phyloP scores from a whole-genome alignment of 2,888 invertebrate genomes.

The Bursaphelenchus okinawaensis region DNA sequence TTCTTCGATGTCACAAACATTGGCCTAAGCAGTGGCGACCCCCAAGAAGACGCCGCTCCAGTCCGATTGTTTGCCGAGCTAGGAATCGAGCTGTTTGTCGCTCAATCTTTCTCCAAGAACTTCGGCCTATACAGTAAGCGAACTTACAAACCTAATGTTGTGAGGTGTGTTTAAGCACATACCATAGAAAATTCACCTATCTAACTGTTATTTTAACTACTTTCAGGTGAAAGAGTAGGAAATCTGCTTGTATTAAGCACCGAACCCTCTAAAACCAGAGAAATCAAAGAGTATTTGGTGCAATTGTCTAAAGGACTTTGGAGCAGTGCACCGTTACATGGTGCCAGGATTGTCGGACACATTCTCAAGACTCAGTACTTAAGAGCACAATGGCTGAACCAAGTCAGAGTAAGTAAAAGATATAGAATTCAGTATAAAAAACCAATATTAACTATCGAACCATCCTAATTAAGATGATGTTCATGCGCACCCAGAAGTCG shows the following conservation, averaged over 20 bases:
- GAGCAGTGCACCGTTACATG: conserved; percentile 93
- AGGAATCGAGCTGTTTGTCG: conserved; percentile 83
- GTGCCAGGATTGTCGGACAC: conserved; percentile 79
- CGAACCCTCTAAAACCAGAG: conserved; percentile 64
- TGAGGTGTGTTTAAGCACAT: too few species aligned
- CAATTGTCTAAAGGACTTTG: conserved; percentile 57
- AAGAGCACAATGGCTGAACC: conserved; percentile 72
- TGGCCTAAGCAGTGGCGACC: not conserved
- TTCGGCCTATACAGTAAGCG: conserved; percentile 90
- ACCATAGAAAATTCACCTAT: too few species aligned
- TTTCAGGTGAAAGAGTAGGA: conserved; percentile 88
- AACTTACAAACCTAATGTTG: not conserved
- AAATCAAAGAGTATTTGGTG: conserved; percentile 75
- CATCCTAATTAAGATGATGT: conserved; percentile 66
- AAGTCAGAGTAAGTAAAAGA: conserved; percentile 19
- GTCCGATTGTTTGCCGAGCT: conserved; percentile 60
- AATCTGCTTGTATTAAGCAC: conserved; percentile 78
- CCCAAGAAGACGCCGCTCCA: conserved; percentile 3
- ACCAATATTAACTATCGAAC: not conserved
- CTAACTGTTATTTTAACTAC: too few species aligned
- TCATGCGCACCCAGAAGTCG: conserved; percentile 80
- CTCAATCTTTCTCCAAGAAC: conserved; percentile 97
- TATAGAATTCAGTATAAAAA: too few species aligned
- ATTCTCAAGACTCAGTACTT: conserved; percentile 73
- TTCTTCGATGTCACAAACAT: conserved; percentile 11